Conservation (phyloP, 2,113 vertebrate genomes). For the Lichenostomus cassidix region DNA sequence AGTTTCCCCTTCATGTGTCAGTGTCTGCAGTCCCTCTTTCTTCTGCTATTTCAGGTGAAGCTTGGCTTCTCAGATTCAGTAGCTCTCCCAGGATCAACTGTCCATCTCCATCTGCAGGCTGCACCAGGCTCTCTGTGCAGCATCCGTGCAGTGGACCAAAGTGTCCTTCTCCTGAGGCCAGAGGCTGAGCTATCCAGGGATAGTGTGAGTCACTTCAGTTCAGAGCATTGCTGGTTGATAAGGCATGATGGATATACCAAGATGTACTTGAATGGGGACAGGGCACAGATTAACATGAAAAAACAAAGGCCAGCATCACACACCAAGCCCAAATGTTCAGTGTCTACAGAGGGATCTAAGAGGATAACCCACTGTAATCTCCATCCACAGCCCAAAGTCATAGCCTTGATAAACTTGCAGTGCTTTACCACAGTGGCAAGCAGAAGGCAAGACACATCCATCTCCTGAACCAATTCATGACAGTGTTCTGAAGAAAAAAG, state of each 20-base stretch:
- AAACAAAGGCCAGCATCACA: neutral
- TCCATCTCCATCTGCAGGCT: conserved; percentile 67
- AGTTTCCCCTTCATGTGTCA: neutral
- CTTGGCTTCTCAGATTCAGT: conserved; percentile 72
- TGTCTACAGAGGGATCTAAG: neutral
- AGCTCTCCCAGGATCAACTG: conserved; percentile 74
- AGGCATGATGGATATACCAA: neutral
- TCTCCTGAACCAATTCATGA: neutral
- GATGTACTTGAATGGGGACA: neutral
- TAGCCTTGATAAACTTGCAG: neutral
- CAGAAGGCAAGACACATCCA: neutral
- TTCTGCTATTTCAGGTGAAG: conserved; percentile 63
- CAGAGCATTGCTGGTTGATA: neutral
- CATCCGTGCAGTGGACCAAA: conserved; percentile 81
- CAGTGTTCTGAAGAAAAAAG: neutral
- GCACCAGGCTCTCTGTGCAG: conserved; percentile 83
- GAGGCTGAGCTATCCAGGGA: conserved; percentile 72
- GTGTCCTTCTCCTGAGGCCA: conserved; percentile 78
- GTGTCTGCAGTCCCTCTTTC: neutral
- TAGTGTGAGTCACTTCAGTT: conserved; percentile 51
- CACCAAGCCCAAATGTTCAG: neutral
- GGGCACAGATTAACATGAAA: neutral
- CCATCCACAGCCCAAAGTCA: neutral
- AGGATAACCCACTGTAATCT: neutral
- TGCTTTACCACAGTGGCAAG: neutral